phyloP scores from a whole-genome alignment of 2,797 vertebrate genomes.

The Clarias platycephalus region DNA sequence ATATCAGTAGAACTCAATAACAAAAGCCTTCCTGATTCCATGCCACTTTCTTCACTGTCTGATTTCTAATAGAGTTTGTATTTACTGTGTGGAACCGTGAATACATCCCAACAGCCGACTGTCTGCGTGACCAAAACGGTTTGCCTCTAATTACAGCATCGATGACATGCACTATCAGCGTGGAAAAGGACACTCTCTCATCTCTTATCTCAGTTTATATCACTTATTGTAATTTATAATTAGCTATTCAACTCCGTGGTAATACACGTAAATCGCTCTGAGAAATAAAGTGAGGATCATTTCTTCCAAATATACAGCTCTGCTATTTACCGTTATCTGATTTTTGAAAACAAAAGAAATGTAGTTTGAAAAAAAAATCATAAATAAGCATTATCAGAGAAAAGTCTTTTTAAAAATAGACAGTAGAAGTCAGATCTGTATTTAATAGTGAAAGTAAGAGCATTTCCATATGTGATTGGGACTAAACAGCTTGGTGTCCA shows the following conservation, averaged over 20 bases:
- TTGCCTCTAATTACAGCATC: slow-evolving; percentile 38
- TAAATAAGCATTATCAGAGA: too few relatives aligned
- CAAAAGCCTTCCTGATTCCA: not conserved
- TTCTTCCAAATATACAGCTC: slow-evolving; percentile 20
- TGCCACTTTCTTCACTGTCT: not conserved
- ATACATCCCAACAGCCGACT: slow-evolving; percentile 2
- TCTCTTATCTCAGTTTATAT: slow-evolving; percentile 37
- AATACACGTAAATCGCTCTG: not conserved
- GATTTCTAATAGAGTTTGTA: slow-evolving; percentile 11
- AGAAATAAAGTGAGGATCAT: not conserved
- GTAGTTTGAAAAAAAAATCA: too few relatives aligned
- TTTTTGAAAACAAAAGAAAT: not conserved
- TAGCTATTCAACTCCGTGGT: slow-evolving; percentile 24
- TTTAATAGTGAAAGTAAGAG: too few relatives aligned
- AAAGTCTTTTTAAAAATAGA: too few relatives aligned
- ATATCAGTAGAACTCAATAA: slow-evolving; percentile 1
- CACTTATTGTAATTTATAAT: slow-evolving; percentile 10
- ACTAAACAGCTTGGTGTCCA: too few relatives aligned
- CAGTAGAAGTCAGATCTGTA: too few relatives aligned
- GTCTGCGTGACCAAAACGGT: slow-evolving; percentile 20
- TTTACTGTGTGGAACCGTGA: not conserved
- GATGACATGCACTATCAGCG: slow-evolving; percentile 43
- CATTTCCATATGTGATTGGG: too few relatives aligned
- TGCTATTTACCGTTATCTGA: slow-evolving; percentile 24
- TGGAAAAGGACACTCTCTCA: slow-evolving; percentile 37